Evolutionary conservation across 1,140 invertebrate genomes (phyloP).

Genomic region (Rhagoletis zephyria): DNA sequence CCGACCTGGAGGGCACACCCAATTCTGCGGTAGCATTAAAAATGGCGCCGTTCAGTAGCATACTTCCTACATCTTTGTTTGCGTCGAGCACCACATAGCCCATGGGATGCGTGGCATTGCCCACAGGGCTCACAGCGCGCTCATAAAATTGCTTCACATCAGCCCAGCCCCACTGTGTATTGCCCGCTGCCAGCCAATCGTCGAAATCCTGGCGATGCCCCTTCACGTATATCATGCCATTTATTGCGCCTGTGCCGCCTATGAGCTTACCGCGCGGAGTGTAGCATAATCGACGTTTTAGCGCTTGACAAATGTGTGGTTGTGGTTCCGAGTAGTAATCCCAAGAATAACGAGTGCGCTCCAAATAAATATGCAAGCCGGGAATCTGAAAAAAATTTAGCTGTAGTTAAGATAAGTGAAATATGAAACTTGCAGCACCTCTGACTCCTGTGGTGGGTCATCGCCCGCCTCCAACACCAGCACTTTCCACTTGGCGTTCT

Average conservation of each 20-base stretch:
- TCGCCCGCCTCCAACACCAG: slow-evolving; percentile 80
- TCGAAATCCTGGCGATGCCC: slow-evolving; percentile 68
- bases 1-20: too few relatives aligned
- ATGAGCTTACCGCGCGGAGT: slow-evolving; percentile 82
- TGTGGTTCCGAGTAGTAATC: slow-evolving; percentile 79
- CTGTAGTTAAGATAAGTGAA: neutral
- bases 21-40: too few relatives aligned
- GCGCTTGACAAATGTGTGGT: slow-evolving; percentile 75
- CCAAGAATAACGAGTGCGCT: slow-evolving; percentile 79
- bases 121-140: slow-evolving; percentile 55
- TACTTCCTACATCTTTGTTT: too few relatives aligned
- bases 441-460: slow-evolving; percentile 74
- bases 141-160: slow-evolving; percentile 67
- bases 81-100: slow-evolving; percentile 54
- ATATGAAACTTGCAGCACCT: slow-evolving; percentile 67
- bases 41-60: too few relatives aligned
- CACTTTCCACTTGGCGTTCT: slow-evolving; percentile 75
- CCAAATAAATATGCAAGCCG: slow-evolving; percentile 73
- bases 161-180: slow-evolving; percentile 68
- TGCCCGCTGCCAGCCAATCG: slow-evolving; percentile 78
- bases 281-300: slow-evolving; percentile 75
- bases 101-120: slow-evolving; percentile 48
- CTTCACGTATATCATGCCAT: slow-evolving; percentile 79
- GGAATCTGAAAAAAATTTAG: slow-evolving; percentile 74
- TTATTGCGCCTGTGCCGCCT: slow-evolving; percentile 85